Evolutionary conservation across 2,797 vertebrate genomes (phyloP).

Genomic region (Vespertilio murinus): DNA sequence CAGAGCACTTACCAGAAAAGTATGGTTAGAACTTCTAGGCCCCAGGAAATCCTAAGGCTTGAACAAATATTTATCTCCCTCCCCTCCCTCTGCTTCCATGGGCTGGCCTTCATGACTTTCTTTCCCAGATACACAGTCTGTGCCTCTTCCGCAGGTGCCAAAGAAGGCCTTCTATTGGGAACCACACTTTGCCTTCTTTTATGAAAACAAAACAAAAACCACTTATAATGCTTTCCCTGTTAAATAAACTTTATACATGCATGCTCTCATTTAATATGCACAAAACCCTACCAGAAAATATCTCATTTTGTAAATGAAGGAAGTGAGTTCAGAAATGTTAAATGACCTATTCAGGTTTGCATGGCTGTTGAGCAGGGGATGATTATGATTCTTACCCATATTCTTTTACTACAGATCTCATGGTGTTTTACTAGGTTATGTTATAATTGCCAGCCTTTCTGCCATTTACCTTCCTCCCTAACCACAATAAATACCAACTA

Average conservation of each 20-base stretch:
- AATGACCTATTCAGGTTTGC: background rate
- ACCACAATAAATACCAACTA: background rate
- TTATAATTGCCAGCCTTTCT: background rate
- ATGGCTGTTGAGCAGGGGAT: background rate
- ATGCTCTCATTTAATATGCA: background rate
- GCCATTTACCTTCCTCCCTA: background rate
- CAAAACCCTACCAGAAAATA: background rate
- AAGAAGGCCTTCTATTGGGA: background rate
- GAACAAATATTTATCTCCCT: background rate
- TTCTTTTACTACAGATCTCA: background rate
- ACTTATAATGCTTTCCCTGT: background rate
- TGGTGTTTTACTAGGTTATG: background rate
- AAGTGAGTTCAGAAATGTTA: background rate
- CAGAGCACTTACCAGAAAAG: background rate
- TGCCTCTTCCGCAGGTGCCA: background rate
- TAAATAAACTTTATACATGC: background rate
- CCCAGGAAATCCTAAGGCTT: background rate
- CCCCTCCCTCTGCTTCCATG: background rate
- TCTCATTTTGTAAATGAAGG: background rate
- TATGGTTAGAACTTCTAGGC: background rate
- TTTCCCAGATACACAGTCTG: background rate
- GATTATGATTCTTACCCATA: background rate
- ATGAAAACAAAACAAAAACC: background rate
- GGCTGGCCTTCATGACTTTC: background rate
- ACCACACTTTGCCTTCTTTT: background rate